phyloP scores from a whole-genome alignment of 2,888 invertebrate species.

The Formica aserva region DNA sequence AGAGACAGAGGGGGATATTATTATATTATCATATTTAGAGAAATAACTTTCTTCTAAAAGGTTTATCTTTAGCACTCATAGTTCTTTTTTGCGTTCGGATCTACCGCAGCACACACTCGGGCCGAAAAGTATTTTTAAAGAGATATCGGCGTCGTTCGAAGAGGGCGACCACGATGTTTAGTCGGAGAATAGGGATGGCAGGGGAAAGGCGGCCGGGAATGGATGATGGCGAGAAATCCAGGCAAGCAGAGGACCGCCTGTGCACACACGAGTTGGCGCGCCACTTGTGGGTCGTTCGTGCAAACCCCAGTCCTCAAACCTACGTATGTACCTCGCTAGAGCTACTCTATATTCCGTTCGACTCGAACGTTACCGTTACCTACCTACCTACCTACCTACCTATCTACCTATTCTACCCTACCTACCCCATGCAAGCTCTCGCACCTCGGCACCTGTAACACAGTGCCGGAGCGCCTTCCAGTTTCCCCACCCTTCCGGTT shows the following conservation, averaged over 20 bases:
- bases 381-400: constrained; percentile 50
- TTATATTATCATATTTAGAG: not conserved
- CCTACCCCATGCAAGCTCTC: constrained; percentile 70
- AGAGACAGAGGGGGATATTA: not conserved
- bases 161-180: constrained; percentile 44
- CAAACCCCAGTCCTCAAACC: constrained; percentile 68
- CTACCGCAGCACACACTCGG: not conserved
- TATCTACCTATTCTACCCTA: not conserved
- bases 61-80: constrained; percentile 13
- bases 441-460: constrained; percentile 76
- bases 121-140: constrained; percentile 50
- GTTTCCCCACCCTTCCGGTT: constrained; percentile 4
- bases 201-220: constrained; percentile 21
- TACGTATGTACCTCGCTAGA: constrained; percentile 60
- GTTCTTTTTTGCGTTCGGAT: constrained; percentile 1
- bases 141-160: constrained; percentile 46
- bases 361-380: constrained; percentile 75
- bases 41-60: constrained; percentile 17
- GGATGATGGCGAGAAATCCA: constrained; percentile 50
- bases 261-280: constrained; percentile 63
- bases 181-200: constrained; percentile 28
- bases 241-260: constrained; percentile 41
- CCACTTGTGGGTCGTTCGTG: constrained; percentile 76
- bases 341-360: constrained; percentile 80
- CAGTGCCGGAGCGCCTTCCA: constrained; percentile 51